phyloP scores from a whole-genome alignment of 2,888 invertebrate species.

The Nezara viridula region DNA sequence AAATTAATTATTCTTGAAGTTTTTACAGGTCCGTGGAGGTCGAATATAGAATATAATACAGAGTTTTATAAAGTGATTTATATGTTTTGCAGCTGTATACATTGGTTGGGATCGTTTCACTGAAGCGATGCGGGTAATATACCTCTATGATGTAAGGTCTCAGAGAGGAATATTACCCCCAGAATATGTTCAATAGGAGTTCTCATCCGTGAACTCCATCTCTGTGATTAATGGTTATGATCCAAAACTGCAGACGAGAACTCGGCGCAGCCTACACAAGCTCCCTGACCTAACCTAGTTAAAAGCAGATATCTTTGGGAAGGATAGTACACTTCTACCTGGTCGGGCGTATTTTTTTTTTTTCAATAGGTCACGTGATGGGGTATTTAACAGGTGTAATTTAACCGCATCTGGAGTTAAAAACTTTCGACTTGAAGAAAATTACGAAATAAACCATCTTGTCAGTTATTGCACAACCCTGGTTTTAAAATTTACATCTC shows the following conservation, averaged over 20 bases:
- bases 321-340: background rate
- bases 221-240: background rate
- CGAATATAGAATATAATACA: background rate
- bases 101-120: background rate
- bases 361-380: background rate
- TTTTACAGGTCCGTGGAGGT: background rate
- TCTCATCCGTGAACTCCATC: background rate
- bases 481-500: too few species aligned
- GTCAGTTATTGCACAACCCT: too few species aligned
- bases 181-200: background rate
- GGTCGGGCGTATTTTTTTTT: background rate
- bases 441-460: background rate
- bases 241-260: background rate
- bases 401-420: background rate
- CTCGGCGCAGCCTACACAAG: background rate
- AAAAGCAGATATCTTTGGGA: background rate
- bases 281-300: constrained; percentile 28
- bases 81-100: background rate
- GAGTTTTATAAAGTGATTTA: background rate
- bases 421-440: background rate
- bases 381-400: background rate
- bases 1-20: too few species aligned
- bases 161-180: background rate
- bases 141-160: background rate
- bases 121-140: background rate